These are phyloP conservation scores for Portevinia maculata DNA, from an alignment of 2,888 invertebrate species.

Conservation along the genomic window DNA sequence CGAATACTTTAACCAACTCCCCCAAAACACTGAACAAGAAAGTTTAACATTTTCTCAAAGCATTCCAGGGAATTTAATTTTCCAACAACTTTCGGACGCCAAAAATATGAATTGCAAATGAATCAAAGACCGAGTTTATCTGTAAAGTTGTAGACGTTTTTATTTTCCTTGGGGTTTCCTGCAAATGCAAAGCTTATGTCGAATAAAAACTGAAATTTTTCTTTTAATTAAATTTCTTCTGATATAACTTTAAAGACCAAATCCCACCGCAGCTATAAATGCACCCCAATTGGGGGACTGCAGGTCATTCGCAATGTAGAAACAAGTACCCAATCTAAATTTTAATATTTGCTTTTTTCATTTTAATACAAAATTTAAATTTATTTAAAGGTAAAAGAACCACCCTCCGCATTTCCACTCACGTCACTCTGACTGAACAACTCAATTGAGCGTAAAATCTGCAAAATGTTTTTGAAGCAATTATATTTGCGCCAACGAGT, in stretches of 20 bases:
- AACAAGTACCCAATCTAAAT: too few species aligned
- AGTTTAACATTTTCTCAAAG: neutral
- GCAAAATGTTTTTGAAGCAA: slow-evolving; percentile 10
- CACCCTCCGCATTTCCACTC: neutral
- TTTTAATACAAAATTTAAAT: slow-evolving; percentile 4
- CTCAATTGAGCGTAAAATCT: slow-evolving; percentile 20
- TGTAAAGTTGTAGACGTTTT: neutral
- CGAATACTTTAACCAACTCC: neutral
- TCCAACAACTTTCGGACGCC: slow-evolving; percentile 20
- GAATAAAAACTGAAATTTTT: neutral
- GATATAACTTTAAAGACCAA: neutral
- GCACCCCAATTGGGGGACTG: slow-evolving; percentile 1
- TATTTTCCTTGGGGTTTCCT: neutral
- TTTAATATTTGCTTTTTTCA: neutral
- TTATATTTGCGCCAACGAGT: slow-evolving; percentile 34
- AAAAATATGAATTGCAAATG: slow-evolving; percentile 52
- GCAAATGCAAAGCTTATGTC: neutral
- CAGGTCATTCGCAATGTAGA: neutral
- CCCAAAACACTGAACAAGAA: neutral
- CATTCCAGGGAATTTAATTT: neutral
- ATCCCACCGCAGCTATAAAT: slow-evolving; percentile 1
- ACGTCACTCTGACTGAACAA: slow-evolving; percentile 9
- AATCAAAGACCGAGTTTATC: slow-evolving; percentile 11
- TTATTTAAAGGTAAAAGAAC: neutral
- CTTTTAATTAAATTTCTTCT: slow-evolving; percentile 1